phyloP scores from a whole-genome alignment of 2,797 vertebrate species.

The Myotis daubentonii region DNA sequence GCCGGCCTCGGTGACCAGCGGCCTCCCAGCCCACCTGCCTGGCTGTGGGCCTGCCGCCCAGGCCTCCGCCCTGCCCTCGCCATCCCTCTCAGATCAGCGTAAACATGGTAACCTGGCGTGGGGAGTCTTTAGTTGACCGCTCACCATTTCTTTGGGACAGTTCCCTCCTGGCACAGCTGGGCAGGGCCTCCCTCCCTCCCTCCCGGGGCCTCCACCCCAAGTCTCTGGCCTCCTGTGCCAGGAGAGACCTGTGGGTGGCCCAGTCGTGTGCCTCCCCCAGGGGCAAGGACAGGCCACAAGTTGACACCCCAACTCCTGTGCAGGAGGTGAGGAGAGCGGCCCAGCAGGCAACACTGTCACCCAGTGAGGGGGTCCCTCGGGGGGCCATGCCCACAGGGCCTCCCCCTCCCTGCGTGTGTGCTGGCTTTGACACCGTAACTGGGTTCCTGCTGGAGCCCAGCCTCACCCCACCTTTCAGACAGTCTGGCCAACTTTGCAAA shows the following conservation, averaged over 20 bases:
- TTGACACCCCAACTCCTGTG: not conserved
- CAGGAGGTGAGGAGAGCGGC: not conserved
- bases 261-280: not conserved
- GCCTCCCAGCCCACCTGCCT: not conserved
- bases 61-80: slow-evolving; percentile 62
- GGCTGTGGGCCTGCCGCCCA: not conserved
- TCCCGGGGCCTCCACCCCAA: not conserved
- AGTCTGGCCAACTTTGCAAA: not conserved
- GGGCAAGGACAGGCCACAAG: not conserved
- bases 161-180: not conserved
- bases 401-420: not conserved
- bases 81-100: not conserved
- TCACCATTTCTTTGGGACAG: not conserved
- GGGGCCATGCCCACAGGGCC: not conserved
- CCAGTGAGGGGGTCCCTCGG: not conserved
- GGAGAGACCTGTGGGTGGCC: not conserved
- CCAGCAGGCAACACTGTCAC: not conserved
- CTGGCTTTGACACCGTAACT: not conserved
- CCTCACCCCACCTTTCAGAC: not conserved
- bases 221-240: not conserved
- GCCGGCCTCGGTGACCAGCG: too few relatives aligned
- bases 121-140: not conserved
- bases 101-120: not conserved
- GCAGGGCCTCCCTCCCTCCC: not conserved
- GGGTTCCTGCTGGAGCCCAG: not conserved